Evolutionary conservation across 2,797 vertebrate genomes (phyloP).

Genomic region (Pipistrellus kuhlii): DNA sequence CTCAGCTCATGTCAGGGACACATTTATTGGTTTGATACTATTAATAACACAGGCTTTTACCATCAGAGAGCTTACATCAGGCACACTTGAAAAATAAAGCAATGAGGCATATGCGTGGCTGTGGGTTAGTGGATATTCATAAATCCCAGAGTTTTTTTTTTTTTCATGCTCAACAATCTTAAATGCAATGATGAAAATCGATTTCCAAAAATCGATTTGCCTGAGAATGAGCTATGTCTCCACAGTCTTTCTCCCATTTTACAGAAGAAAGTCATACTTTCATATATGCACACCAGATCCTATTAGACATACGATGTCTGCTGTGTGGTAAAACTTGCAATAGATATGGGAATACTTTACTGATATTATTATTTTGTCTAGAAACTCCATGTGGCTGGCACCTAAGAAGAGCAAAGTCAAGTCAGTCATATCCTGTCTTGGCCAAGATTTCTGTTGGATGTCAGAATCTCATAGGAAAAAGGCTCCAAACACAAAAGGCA

Average conservation of each 20-base stretch:
- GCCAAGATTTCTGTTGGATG: background rate
- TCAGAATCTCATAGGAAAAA: background rate
- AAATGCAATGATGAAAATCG: background rate
- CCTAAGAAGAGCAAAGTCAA: background rate
- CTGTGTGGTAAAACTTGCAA: background rate
- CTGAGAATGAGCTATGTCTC: background rate
- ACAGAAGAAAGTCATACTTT: background rate
- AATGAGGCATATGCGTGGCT: background rate
- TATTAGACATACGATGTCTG: background rate
- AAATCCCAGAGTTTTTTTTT: background rate
- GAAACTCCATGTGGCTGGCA: background rate
- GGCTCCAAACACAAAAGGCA: background rate
- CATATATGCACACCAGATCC: background rate
- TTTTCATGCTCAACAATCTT: background rate
- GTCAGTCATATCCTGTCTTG: background rate
- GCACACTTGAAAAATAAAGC: slow-evolving; percentile 20
- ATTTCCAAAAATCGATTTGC: background rate
- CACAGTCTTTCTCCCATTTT: background rate
- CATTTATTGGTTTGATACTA: background rate
- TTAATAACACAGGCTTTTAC: slow-evolving; percentile 11
- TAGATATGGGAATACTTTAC: background rate
- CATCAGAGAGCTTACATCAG: background rate
- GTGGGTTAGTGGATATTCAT: background rate
- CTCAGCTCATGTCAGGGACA: background rate
- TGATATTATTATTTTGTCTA: background rate